phyloP scores from a whole-genome alignment of 2,797 vertebrate genomes.

The Varecia variegata region DNA sequence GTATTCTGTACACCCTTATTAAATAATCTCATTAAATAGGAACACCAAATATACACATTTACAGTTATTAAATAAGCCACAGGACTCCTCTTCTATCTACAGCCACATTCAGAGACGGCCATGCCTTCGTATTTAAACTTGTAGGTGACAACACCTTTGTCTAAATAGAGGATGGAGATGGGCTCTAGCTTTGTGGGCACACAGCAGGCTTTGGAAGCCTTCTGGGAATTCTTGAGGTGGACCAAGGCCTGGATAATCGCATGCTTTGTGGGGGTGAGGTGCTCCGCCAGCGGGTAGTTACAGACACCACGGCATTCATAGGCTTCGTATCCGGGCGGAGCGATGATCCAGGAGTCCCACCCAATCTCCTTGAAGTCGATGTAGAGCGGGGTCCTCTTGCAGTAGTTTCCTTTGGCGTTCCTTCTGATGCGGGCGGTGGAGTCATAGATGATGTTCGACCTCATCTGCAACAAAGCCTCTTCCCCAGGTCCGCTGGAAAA shows the following conservation, averaged over 20 bases:
- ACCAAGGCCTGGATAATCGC: constrained; percentile 97
- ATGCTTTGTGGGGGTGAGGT: constrained; percentile 96
- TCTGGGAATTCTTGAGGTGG: constrained; percentile 95
- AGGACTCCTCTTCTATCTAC: constrained; percentile 90
- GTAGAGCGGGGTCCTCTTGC: constrained; percentile 94
- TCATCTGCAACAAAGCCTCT: constrained; percentile 94
- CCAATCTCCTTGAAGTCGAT: constrained; percentile 99
- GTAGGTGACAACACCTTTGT: constrained; percentile 97
- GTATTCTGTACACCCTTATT: constrained; percentile 86
- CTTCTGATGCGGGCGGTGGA: constrained; percentile 93
- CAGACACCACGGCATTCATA: constrained; percentile 95
- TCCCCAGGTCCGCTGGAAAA: constrained; percentile 88
- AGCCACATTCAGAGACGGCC: constrained; percentile 97
- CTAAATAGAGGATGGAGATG: constrained; percentile 97
- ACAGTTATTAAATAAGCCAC: constrained; percentile 85
- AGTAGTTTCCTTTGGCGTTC: constrained; percentile 96
- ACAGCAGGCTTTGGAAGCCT: constrained; percentile 94
- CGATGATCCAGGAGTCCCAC: constrained; percentile 99
- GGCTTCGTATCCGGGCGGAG: constrained; percentile 94
- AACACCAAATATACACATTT: constrained; percentile 90
- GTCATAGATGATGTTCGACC: constrained; percentile 97
- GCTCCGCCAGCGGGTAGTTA: constrained; percentile 93
- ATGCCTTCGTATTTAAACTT: constrained; percentile 99
- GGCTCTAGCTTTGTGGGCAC: constrained; percentile 98
- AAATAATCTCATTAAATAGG: constrained; percentile 88